phyloP scores from a whole-genome alignment of 2,888 invertebrate species.

The Eupithecia exiguata region DNA sequence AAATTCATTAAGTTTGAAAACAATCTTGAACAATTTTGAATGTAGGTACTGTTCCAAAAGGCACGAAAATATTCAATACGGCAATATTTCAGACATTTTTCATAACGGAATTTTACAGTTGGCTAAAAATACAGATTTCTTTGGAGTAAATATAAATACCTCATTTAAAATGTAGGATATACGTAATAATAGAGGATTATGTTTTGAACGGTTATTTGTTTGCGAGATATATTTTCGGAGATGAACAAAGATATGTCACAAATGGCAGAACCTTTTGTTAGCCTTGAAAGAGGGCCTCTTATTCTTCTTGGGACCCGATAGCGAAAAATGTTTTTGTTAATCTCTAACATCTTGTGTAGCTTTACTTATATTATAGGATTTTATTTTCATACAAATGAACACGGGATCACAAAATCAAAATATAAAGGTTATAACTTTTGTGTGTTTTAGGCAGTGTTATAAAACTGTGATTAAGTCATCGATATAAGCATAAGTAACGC shows the following conservation, averaged over 20 bases:
- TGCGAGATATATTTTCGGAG: constrained; percentile 15
- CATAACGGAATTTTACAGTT: constrained; percentile 34
- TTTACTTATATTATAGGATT: background rate
- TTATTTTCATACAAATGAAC: background rate
- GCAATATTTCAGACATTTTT: constrained; percentile 39
- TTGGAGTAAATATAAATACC: constrained; percentile 33
- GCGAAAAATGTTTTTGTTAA: constrained; percentile 11
- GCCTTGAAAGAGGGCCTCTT: constrained; percentile 8
- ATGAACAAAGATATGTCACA: constrained; percentile 10
- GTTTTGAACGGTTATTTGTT: constrained; percentile 22
- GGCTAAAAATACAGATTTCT: constrained; percentile 19
- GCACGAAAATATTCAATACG: background rate
- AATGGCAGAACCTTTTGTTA: constrained; percentile 13
- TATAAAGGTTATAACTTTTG: too few relatives aligned
- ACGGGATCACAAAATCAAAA: background rate
- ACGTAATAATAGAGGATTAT: constrained; percentile 29
- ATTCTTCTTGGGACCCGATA: constrained; percentile 1
- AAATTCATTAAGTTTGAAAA: background rate
- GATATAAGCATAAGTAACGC: too few relatives aligned
- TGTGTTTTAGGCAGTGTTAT: too few relatives aligned
- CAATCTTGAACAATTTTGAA: background rate
- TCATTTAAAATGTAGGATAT: constrained; percentile 32
- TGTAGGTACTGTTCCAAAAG: background rate
- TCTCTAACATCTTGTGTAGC: background rate
- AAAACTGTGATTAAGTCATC: too few relatives aligned